phyloP scores from a whole-genome alignment of 2,888 invertebrate genomes.

The Galerucella calmariensis region DNA sequence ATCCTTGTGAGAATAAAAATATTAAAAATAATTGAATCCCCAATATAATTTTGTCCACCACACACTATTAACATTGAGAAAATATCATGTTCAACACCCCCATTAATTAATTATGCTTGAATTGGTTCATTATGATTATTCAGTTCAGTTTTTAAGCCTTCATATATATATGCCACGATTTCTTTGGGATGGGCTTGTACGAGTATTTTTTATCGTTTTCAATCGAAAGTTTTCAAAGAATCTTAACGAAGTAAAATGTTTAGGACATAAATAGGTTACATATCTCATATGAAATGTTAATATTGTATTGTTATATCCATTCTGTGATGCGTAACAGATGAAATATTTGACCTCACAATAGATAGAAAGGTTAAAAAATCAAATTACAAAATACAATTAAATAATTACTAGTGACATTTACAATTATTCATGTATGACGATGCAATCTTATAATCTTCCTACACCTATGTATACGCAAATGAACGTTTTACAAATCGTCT shows the following conservation, averaged over 20 bases:
- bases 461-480: not conserved
- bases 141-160: too few species aligned
- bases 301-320: not conserved
- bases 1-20: too few species aligned
- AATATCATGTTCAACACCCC: too few species aligned
- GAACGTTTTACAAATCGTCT: too few species aligned
- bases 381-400: conserved; percentile 4
- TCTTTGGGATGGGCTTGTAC: too few species aligned
- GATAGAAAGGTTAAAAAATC: not conserved
- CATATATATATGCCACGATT: too few species aligned
- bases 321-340: not conserved
- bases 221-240: not conserved
- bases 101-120: too few species aligned
- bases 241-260: not conserved
- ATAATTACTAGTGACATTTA: conserved; percentile 1
- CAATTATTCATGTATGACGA: not conserved
- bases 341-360: conserved; percentile 1
- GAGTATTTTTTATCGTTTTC: too few species aligned
- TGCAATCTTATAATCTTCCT: not conserved
- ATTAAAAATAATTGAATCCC: too few species aligned
- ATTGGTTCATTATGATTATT: too few species aligned
- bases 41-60: too few species aligned
- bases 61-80: too few species aligned
- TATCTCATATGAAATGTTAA: not conserved
- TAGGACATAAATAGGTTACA: conserved; percentile 7